Conservation (phyloP, 2,797 vertebrate genomes). For the Malurus splendens region DNA sequence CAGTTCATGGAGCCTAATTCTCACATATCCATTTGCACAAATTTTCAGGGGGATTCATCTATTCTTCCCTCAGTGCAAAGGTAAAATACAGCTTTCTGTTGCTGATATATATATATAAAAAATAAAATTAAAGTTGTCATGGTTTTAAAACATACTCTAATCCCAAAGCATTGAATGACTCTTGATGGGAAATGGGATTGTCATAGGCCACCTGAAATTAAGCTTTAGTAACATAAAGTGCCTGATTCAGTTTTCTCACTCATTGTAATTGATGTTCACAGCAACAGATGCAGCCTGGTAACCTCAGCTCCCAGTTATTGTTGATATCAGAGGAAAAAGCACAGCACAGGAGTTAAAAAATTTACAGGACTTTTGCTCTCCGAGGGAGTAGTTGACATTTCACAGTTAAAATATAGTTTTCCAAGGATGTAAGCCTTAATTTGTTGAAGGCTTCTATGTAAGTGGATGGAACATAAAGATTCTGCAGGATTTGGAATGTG, state of each 20-base stretch:
- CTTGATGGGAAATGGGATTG: not conserved
- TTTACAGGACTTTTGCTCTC: not conserved
- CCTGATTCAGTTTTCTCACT: not conserved
- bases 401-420: not conserved
- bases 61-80: not conserved
- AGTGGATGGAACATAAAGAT: not conserved
- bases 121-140: not conserved
- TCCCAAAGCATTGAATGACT: not conserved
- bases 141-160: not conserved
- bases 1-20: not conserved
- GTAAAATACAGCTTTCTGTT: not conserved
- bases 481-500: not conserved
- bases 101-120: not conserved
- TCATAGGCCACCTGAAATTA: not conserved
- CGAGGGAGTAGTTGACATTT: not conserved
- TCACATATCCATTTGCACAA: not conserved
- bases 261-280: not conserved
- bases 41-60: not conserved
- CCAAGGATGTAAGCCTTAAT: not conserved
- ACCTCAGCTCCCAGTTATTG: not conserved
- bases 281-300: not conserved
- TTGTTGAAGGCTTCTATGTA: not conserved
- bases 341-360: not conserved
- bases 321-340: not conserved
- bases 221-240: not conserved